phyloP scores from a whole-genome alignment of 2,888 invertebrate species.

The Tryphoninae sp. region DNA sequence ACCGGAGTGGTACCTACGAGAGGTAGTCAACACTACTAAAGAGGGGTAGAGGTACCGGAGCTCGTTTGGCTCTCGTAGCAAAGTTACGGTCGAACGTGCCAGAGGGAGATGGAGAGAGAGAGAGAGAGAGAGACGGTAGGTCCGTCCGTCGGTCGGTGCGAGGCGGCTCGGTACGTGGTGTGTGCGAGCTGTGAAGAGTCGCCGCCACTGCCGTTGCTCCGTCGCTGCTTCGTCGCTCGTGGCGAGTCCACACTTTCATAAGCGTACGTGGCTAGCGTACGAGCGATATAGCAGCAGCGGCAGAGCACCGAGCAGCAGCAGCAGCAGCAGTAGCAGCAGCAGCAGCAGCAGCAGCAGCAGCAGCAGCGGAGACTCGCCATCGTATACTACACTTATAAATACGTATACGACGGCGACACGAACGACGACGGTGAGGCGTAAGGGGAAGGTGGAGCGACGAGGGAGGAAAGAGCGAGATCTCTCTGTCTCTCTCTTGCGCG shows the following conservation, averaged over 20 bases:
- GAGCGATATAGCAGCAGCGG: slow-evolving; percentile 13
- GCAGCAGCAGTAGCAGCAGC: neutral
- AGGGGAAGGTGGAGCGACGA: neutral
- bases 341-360: neutral
- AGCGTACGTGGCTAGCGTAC: slow-evolving; percentile 57
- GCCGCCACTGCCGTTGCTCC: neutral
- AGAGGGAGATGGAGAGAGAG: slow-evolving; percentile 35
- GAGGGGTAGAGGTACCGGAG: neutral
- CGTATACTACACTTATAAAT: slow-evolving; percentile 8
- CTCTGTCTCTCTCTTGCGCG: neutral
- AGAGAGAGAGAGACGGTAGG: neutral
- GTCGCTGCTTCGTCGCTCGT: slow-evolving; percentile 43
- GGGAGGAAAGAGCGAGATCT: neutral
- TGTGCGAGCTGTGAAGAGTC: slow-evolving; percentile 42
- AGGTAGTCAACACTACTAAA: neutral
- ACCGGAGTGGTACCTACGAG: neutral
- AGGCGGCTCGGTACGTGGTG: neutral
- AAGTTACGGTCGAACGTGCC: slow-evolving; percentile 11
- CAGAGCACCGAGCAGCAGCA: no score
- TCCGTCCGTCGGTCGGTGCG: no score
- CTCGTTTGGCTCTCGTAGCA: slow-evolving; percentile 16
- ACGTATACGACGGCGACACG: slow-evolving; percentile 10
- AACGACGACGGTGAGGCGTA: neutral
- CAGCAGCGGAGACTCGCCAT: slow-evolving; percentile 7
- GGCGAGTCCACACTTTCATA: slow-evolving; percentile 62